Base-by-base conservation (phyloP, 2,888 invertebrate genomes). In the Ephialtes manifestator region DNA sequence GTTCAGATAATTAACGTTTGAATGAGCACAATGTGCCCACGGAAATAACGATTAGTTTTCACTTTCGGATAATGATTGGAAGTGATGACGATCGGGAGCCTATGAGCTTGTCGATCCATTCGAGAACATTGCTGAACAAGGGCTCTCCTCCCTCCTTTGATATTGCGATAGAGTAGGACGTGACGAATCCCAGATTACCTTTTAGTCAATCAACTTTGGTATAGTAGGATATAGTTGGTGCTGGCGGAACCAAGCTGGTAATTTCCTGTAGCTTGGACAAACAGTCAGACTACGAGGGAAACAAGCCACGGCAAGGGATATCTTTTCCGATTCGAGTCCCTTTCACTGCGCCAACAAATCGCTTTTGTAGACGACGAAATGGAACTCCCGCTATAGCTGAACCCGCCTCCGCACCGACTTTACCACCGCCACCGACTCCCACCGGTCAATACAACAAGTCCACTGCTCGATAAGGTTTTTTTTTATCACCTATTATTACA, bases 221-320 rank as follows among this genome's bases (percentile, higher is more conserved):
- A 20, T 20, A 11, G 65, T 79, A 80, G 60, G 58, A 75, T 70
- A 46, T 43, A 55, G 77, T 68, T 71, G 51, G 71, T 13, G 46
- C 18, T 51, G 55, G 43, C 60, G 78, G 79, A 81, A 79, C 55
- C 79, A 71, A 77, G 53, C 80, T 83, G 83, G 84, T 86, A 86
- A 87, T 87, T 85, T 87, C 87, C 86, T 81, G 83, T 79, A 71
- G 71, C 79, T 55, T 71, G 81, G 51, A 53, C 77, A 80, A 86
- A 81, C 82, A 83, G 60, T 31, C 60, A 39, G 63, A 18, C 71
- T 10, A 24, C 51, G 53, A 51, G 67, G 72, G 72, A 60, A 84
- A 77, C 77, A 77, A 77, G 67, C 84, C 60, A 68, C 51, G 58
- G 31, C 76, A 18, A 72, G 60, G 67, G 67, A 81, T 81, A 80